Percentiles rank a stretch among this genome's conserved stretches.
Evolutionary conservation across 2,888 invertebrate species (phyloP).

Genomic region (Trissoscelio sp.): DNA sequence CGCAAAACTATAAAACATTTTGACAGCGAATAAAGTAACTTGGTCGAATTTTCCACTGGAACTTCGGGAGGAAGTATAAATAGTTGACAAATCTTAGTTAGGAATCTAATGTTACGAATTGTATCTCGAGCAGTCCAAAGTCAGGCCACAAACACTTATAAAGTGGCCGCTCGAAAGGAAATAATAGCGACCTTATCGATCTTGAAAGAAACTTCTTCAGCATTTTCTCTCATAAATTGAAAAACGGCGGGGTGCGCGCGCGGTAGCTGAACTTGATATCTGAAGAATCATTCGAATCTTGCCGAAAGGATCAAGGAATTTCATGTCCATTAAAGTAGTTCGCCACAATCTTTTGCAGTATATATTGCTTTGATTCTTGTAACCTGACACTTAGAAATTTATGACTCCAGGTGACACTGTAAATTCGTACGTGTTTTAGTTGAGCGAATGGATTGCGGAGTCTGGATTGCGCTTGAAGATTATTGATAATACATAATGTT

Average conservation of each 20-base stretch:
- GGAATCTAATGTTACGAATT: constrained; percentile 22
- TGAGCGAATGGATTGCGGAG: not conserved
- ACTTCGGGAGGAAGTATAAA: constrained; percentile 25
- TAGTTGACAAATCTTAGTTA: constrained; percentile 20
- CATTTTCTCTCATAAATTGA: constrained; percentile 58
- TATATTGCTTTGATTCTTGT: constrained; percentile 39
- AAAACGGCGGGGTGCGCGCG: constrained; percentile 17
- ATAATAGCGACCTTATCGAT: constrained; percentile 54
- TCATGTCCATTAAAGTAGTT: constrained; percentile 62
- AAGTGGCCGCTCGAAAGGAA: constrained; percentile 31
- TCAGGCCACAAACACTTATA: constrained; percentile 39
- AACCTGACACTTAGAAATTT: constrained; percentile 15
- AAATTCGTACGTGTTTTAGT: constrained; percentile 1
- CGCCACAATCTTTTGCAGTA: constrained; percentile 27
- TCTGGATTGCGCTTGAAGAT: not conserved
- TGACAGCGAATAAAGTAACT: not conserved
- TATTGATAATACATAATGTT: not conserved
- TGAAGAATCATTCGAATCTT: constrained; percentile 44
- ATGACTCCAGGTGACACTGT: constrained; percentile 2
- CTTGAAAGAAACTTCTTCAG: constrained; percentile 45
- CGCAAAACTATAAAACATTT: constrained; percentile 2
- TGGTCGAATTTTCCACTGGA: not conserved
- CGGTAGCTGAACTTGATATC: constrained; percentile 36
- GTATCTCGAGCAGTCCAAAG: constrained; percentile 2
- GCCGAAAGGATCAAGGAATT: constrained; percentile 55